Base-by-base conservation (phyloP, 2,797 vertebrate genomes). In the Fratercula arctica region DNA sequence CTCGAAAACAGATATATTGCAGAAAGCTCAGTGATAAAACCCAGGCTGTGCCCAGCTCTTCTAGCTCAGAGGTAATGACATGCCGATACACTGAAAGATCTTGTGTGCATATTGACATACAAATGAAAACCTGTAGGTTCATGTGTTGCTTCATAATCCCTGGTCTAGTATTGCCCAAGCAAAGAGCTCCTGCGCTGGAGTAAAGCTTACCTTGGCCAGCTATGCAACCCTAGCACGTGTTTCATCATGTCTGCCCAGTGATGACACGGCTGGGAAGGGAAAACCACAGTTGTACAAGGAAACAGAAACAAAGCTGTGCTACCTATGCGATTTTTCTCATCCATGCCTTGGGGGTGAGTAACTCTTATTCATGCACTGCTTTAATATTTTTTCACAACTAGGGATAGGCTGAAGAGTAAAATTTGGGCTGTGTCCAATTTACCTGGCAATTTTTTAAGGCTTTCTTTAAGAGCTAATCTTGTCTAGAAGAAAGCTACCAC, bases 221-320 rank as follows among this genome's bases (percentile, higher is more conserved):
- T 77, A 11, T 56, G 90, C 90, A 95, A 66, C 77, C 24, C 2
- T 24, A 61, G 61, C 74, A 59, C 1, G 2, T 63, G 89, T 94
- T 96, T 93, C 88, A 80, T 96, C 95, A 91, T 85, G 95, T 89
- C 91, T 90, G 61, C 70, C 28, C 15, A 2, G 39, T 15, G 77
- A 93, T 94, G 95, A 93, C 85, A 54, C 2, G 48, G 35, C 87
- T 93, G 78, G 88, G 95, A 95, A 90, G 54, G 87, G 85, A 96
- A 90, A 93, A 89, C 91, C 80, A n/a, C 78, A 43, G 70, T 96
- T 91, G 94, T 91, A 93, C 64, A 85, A 93, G 95, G 87, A 93
- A 96, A 78, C 63, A 74, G 91, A 87, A 93, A 90, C 43, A 89
- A 95, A 92, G 85, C 74, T 83, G 24, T 94, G 90, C 92, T 79